Evolutionary conservation across 2,888 invertebrate species (phyloP).

Genomic region (Ernsta delagoae): DNA sequence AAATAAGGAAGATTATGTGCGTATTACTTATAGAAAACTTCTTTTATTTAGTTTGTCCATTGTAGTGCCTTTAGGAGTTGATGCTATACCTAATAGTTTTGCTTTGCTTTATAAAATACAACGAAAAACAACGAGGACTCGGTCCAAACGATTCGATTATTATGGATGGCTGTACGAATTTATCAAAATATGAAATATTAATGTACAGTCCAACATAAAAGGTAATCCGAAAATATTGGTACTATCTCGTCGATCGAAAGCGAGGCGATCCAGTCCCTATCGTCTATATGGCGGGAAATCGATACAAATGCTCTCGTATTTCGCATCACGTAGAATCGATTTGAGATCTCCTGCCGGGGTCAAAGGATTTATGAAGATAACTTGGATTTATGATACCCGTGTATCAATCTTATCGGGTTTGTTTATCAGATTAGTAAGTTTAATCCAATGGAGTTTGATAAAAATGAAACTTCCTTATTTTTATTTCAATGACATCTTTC

Average conservation of each 20-base stretch:
- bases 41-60: no score
- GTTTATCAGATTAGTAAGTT: constrained; percentile 2
- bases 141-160: no score
- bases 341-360: constrained; percentile 78
- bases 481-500: no score
- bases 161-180: no score
- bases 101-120: no score
- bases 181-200: constrained; percentile 11
- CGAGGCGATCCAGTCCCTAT: constrained; percentile 32
- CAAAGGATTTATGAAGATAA: constrained; percentile 75
- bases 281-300: constrained; percentile 55
- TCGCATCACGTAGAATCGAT: constrained; percentile 78
- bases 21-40: no score
- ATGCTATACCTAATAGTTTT: no score
- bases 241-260: constrained; percentile 30
- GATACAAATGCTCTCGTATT: constrained; percentile 63
- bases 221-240: not conserved
- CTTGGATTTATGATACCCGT: constrained; percentile 63
- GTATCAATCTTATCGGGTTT: constrained; percentile 30
- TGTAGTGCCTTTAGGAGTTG: no score
- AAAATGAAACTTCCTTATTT: no score
- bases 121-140: no score
- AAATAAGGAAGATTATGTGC: no score
- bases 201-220: not conserved
- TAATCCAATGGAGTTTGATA: constrained; percentile 6